Percentiles rank a stretch among this genome's conserved stretches.
These are phyloP conservation scores for Propsilocerus akamusi DNA, from an alignment of 1,140 invertebrate species.

Conservation along the genomic window DNA sequence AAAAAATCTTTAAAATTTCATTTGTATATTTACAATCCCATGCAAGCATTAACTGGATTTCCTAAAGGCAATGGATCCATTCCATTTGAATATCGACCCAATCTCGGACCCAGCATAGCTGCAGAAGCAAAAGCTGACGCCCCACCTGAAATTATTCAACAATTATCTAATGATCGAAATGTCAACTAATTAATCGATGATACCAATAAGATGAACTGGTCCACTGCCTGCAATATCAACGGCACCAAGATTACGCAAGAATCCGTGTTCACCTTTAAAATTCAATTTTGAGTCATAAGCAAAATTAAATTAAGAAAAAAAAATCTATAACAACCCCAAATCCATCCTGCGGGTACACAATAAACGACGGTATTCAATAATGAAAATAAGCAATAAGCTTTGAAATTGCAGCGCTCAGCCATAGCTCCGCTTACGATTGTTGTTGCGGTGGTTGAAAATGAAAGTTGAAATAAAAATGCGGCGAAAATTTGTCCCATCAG, in stretches of 20 bases:
- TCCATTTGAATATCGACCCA: slow-evolving; percentile 69
- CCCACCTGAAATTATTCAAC: slow-evolving; percentile 24
- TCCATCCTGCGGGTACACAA: slow-evolving; percentile 84
- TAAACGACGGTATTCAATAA: slow-evolving; percentile 80
- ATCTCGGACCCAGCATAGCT: slow-evolving; percentile 70
- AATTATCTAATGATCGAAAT: not conserved
- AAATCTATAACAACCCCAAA: slow-evolving; percentile 53
- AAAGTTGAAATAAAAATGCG: slow-evolving; percentile 72
- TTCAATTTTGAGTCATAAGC: too few species aligned
- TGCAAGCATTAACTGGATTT: slow-evolving; percentile 74
- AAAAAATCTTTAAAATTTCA: not conserved
- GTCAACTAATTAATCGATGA: not conserved
- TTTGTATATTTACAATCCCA: slow-evolving; percentile 40
- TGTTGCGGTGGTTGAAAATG: slow-evolving; percentile 78
- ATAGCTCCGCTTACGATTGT: slow-evolving; percentile 83
- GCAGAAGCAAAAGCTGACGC: slow-evolving; percentile 68
- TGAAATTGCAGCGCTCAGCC: slow-evolving; percentile 73
- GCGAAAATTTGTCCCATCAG: slow-evolving; percentile 61
- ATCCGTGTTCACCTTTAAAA: slow-evolving; percentile 73
- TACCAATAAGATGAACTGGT: slow-evolving; percentile 76
- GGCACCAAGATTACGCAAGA: slow-evolving; percentile 57
- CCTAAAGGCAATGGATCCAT: slow-evolving; percentile 58
- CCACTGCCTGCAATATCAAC: slow-evolving; percentile 86
- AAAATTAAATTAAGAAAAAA: too few species aligned
- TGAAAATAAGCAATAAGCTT: slow-evolving; percentile 79